A percentile compares a stretch with the other conserved stretches of the same genome.
These are phyloP conservation scores for Zosterops borbonicus DNA, from an alignment of 2,113 vertebrate species.

Conservation along the genomic window DNA sequence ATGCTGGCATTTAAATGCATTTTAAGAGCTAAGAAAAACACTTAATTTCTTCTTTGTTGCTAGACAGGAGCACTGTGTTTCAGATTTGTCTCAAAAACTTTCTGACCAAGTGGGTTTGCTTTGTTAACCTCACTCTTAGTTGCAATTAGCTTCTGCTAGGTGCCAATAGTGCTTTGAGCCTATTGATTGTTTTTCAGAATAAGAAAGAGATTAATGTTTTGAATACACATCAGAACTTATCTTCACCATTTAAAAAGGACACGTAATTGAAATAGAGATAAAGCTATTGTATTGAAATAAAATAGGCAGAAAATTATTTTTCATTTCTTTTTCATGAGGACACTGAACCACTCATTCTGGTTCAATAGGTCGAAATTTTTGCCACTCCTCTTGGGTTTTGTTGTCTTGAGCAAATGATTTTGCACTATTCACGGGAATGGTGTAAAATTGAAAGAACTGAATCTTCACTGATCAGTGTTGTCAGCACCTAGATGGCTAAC, in stretches of 20 bases:
- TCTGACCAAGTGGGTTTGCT: slow-evolving; percentile 7
- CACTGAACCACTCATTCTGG: background rate
- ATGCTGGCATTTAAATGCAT: slow-evolving; percentile 6
- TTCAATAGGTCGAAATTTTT: background rate
- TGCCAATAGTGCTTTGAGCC: background rate
- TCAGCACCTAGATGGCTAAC: background rate
- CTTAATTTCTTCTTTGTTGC: background rate
- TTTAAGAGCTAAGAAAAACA: slow-evolving; percentile 40
- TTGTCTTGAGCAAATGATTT: background rate
- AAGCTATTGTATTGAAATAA: background rate
- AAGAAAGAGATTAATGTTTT: background rate
- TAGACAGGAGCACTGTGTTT: slow-evolving; percentile 12
- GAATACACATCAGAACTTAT: background rate
- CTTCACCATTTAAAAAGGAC: background rate
- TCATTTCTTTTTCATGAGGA: background rate
- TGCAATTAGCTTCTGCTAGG: slow-evolving; percentile 1
- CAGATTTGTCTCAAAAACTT: slow-evolving; percentile 50
- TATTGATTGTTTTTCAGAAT: background rate
- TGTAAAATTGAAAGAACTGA: background rate
- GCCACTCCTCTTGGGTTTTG: background rate
- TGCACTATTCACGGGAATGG: background rate
- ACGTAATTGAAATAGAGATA: background rate
- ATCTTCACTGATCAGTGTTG: background rate
- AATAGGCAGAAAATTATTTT: background rate
- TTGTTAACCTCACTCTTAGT: slow-evolving; percentile 1